Conservation (phyloP, 2,797 vertebrate species). For the Pantherophis alleghaniensis region DNA sequence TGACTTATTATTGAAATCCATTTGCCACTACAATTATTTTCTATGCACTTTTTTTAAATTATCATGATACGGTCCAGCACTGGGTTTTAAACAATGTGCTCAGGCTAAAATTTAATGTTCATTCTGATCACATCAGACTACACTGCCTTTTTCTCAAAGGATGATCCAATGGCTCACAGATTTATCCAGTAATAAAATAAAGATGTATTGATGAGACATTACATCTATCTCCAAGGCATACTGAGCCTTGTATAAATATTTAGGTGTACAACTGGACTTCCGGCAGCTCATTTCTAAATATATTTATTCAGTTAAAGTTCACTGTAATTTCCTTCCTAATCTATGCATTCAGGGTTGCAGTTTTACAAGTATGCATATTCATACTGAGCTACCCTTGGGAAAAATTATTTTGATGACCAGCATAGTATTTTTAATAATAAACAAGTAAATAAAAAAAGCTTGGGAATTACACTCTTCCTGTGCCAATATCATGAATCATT, state of each 20-base stretch:
- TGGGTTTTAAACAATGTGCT: neutral
- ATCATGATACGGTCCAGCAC: neutral
- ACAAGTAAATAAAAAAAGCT: neutral
- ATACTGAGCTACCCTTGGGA: neutral
- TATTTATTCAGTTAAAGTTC: neutral
- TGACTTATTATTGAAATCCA: neutral
- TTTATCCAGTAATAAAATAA: neutral
- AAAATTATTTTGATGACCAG: neutral
- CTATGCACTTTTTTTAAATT: neutral
- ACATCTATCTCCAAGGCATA: neutral
- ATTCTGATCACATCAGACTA: neutral
- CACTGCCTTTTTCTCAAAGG: neutral
- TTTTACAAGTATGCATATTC: neutral
- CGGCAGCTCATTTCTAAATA: neutral
- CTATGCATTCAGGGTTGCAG: neutral
- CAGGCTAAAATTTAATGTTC: neutral
- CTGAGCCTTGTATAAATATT: neutral
- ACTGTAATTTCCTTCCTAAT: neutral
- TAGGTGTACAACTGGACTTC: neutral
- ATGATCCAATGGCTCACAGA: neutral
- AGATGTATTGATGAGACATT: neutral
- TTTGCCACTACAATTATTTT: neutral
- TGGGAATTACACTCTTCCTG: neutral
- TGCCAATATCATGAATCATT: neutral
- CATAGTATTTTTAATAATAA: neutral